Evolutionary conservation across 2,888 invertebrate genomes (phyloP).

Genomic region (Troilus luridus): DNA sequence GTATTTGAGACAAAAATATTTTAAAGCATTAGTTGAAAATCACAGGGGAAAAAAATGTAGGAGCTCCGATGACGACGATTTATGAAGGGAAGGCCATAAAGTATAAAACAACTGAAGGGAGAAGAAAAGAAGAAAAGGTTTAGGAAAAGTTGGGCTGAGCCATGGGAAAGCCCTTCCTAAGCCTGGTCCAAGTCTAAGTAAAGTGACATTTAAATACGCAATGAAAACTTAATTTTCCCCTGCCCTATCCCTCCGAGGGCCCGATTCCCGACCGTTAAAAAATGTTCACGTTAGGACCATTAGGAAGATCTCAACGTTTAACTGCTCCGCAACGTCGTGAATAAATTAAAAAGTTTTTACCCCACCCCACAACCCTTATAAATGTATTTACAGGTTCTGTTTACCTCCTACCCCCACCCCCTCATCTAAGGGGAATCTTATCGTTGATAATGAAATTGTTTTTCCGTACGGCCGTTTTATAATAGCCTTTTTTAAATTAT

Average conservation of each 20-base stretch:
- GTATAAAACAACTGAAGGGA: neutral
- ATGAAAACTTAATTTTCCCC: slow-evolving; percentile 57
- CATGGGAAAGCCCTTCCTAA: slow-evolving; percentile 34
- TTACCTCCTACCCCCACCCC: neutral
- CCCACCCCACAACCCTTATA: slow-evolving; percentile 9
- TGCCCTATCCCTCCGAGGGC: slow-evolving; percentile 5
- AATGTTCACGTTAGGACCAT: slow-evolving; percentile 48
- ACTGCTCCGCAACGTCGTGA: slow-evolving; percentile 42
- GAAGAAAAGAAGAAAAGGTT: neutral
- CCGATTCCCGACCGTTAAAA: slow-evolving; percentile 28
- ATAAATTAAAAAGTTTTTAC: slow-evolving; percentile 45
- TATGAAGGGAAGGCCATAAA: slow-evolving; percentile 7
- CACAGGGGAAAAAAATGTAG: neutral
- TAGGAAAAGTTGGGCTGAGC: slow-evolving; percentile 34
- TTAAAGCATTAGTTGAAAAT: neutral
- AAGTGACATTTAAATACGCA: slow-evolving; percentile 58
- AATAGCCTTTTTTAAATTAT: slow-evolving; percentile 44
- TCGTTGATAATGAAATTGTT: slow-evolving; percentile 42
- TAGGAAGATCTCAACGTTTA: slow-evolving; percentile 43
- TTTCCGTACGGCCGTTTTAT: slow-evolving; percentile 30
- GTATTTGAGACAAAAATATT: neutral
- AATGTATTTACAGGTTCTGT: slow-evolving; percentile 44
- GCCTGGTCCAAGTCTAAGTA: slow-evolving; percentile 47
- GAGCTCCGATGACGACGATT: neutral
- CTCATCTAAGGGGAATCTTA: neutral